Evolutionary conservation across 2,888 invertebrate species (phyloP), one percentile per base, ranked within the genome.

Genomic region (Eilema sororculum): DNA sequence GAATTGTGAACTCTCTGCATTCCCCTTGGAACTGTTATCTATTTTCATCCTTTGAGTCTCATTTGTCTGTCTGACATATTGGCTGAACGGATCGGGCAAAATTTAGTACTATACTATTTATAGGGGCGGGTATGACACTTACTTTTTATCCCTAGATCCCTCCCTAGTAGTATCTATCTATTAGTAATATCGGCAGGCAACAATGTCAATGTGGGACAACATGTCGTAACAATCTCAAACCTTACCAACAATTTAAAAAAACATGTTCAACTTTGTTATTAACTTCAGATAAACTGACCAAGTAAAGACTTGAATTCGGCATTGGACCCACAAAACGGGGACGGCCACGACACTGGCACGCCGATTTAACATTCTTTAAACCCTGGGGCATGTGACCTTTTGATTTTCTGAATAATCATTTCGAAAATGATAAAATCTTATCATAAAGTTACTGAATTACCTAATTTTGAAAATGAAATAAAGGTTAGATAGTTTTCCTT

Each of bases 321-420:
- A 60, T 60, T 30, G 59, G 59, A 20, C 20, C 20, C 28, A 59
- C 16, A 59, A 25, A 59, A 59, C 20, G 28, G 33, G 60, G 60
- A 28, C 60, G 28, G 30, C 30, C n/a, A 60, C 60, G 20, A 30
- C 10, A 58, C 52, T 52, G 52, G 52, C 22, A 60, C 20, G 30
- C 20, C 30, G 20, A 25, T 28, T 60, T 30, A 60, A 60, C 60
- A 60, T 60, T 60, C 60, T 60, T 60, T 60, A 30, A 60, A 60
- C 9, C 9, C 60, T 60, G 33, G 58, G 58, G 10, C 60, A 41
- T 41, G 13, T 41, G 22, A 62, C 37, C 37, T 41, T 41, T 62
- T 16, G 9, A 60, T 33, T 60, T 33, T 0, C 16, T 30, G 30
- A 60, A 60, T 60, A 30, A 30, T 33, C 0, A 1, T 6, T 60